A percentile compares a stretch with the other conserved stretches of the same genome.
These are phyloP conservation scores for Onchidella celtica DNA, from an alignment of 2,888 invertebrate genomes.

Conservation along the genomic window DNA sequence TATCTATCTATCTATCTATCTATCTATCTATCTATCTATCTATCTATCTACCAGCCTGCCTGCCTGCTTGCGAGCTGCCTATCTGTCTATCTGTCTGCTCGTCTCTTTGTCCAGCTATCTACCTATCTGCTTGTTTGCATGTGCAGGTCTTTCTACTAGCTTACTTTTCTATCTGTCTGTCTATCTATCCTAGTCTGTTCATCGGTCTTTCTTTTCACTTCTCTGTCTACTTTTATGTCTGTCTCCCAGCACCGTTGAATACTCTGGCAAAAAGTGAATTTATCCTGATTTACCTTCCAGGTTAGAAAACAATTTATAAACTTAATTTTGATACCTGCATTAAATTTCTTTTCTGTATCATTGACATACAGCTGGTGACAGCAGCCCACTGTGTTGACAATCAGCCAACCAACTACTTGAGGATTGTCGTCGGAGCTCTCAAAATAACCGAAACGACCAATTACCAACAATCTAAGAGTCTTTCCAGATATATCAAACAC, in stretches of 20 bases:
- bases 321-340: no score
- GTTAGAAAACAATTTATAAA: no score
- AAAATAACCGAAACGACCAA: conserved; percentile 3
- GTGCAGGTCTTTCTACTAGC: background rate
- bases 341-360: no score
- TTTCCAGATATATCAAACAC: background rate
- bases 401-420: background rate
- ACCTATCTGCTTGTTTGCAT: background rate
- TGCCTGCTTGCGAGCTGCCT: background rate
- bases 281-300: no score
- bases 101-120: conserved; percentile 16
- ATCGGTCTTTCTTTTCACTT: conserved; percentile 28
- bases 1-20: conserved; percentile 21
- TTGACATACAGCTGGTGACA: conserved; percentile 18
- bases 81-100: conserved; percentile 18
- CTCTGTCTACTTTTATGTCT: conserved; percentile 38
- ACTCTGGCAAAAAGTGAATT: no score
- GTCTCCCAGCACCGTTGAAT: no score
- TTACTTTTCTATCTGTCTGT: conserved; percentile 25
- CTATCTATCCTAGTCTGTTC: conserved; percentile 26
- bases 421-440: conserved; percentile 20
- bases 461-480: conserved; percentile 1
- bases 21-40: conserved; percentile 6
- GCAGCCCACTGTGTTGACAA: conserved; percentile 34
- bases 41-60: background rate